phyloP scores from a whole-genome alignment of 2,888 invertebrate genomes.

The Enchytraeus crypticus region DNA sequence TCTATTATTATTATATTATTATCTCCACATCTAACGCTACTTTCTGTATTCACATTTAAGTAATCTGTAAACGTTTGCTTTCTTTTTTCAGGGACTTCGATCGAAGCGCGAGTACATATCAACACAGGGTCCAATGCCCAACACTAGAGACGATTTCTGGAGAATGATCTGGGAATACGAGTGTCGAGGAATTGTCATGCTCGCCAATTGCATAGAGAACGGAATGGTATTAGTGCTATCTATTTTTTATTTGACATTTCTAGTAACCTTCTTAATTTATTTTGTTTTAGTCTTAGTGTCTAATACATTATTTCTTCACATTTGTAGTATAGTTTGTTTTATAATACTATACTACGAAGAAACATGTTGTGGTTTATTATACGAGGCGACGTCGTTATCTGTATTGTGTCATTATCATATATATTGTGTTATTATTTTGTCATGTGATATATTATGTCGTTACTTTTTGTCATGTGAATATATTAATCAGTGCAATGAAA shows the following conservation, averaged over 20 bases:
- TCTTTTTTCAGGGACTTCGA: slow-evolving; percentile 67
- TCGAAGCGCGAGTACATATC: slow-evolving; percentile 95
- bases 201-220: slow-evolving; percentile 90
- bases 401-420: too few relatives aligned
- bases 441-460: too few relatives aligned
- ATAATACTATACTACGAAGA: too few relatives aligned
- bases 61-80: too few relatives aligned
- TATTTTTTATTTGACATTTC: background rate
- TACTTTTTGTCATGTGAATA: too few relatives aligned
- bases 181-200: slow-evolving; percentile 89
- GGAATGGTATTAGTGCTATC: slow-evolving; percentile 51
- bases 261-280: background rate
- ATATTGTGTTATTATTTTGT: too few relatives aligned
- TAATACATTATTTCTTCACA: background rate
- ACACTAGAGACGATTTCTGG: slow-evolving; percentile 91
- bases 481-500: too few relatives aligned
- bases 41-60: too few relatives aligned
- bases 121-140: slow-evolving; percentile 90
- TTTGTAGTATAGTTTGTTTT: background rate
- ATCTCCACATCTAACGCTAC: too few relatives aligned
- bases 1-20: too few relatives aligned
- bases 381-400: too few relatives aligned
- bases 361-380: too few relatives aligned
- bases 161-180: slow-evolving; percentile 98
- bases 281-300: background rate